Evolutionary conservation across 2,113 vertebrate species (phyloP).

Genomic region (Delphinapterus leucas): DNA sequence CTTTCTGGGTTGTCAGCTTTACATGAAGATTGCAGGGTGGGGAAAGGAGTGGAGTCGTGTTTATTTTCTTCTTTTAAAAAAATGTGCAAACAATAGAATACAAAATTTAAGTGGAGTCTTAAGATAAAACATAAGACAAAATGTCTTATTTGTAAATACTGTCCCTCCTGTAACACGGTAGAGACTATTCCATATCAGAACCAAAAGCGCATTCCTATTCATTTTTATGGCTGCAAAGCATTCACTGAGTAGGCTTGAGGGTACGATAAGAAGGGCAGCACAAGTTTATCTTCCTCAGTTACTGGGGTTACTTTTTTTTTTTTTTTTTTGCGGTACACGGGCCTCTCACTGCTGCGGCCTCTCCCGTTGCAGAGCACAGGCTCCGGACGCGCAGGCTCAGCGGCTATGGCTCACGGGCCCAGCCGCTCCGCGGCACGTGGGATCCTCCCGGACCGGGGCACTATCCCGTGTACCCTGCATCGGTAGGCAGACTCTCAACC

Average conservation of each 20-base stretch:
- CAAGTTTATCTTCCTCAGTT: neutral
- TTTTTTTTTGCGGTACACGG: neutral
- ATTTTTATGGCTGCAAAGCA: neutral
- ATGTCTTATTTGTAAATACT: neutral
- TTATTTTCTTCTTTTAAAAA: neutral
- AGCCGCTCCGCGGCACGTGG: too few relatives aligned
- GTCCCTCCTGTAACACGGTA: neutral
- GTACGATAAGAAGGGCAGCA: neutral
- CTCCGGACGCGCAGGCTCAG: too few relatives aligned
- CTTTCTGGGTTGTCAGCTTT: neutral
- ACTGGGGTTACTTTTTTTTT: neutral
- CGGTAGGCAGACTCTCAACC: too few relatives aligned
- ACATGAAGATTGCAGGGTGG: neutral
- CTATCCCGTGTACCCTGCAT: too few relatives aligned
- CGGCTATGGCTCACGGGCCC: too few relatives aligned
- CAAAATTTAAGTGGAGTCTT: neutral
- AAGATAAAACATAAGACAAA: neutral
- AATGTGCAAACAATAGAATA: neutral
- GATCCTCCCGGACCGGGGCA: too few relatives aligned
- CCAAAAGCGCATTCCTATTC: neutral
- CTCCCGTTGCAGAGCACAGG: too few relatives aligned
- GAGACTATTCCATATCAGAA: neutral
- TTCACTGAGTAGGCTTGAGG: neutral
- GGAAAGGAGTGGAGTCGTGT: neutral
- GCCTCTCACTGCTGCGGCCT: too few relatives aligned